Percentiles rank a stretch among this genome's conserved stretches.
phyloP scores from a whole-genome alignment of 2,888 invertebrate species.

The Parelbella ahira region DNA sequence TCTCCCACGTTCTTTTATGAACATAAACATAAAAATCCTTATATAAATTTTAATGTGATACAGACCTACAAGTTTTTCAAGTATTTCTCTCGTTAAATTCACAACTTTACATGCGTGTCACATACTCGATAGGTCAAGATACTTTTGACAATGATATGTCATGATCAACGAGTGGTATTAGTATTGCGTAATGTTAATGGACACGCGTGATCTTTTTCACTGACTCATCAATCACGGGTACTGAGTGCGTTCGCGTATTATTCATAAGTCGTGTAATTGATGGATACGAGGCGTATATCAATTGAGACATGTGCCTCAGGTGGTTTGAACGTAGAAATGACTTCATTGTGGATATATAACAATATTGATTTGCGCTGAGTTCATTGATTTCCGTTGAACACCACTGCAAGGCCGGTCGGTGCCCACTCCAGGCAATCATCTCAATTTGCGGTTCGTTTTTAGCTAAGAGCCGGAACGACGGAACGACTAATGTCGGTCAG shows the following conservation, averaged over 20 bases:
- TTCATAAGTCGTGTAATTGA: slow-evolving; percentile 1
- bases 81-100: too few relatives aligned
- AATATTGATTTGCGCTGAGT: background rate
- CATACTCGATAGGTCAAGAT: too few relatives aligned
- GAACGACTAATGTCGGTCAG: slow-evolving; percentile 13
- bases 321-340: slow-evolving; percentile 2
- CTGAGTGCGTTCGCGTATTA: slow-evolving; percentile 6
- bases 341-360: slow-evolving; percentile 1
- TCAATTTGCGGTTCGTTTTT: background rate
- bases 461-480: background rate
- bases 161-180: too few relatives aligned
- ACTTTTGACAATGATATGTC: too few relatives aligned
- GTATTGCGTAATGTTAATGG: too few relatives aligned
- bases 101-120: too few relatives aligned
- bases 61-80: too few relatives aligned
- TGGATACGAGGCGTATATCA: slow-evolving; percentile 5
- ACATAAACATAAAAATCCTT: too few relatives aligned
- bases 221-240: slow-evolving; percentile 5
- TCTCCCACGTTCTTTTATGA: too few relatives aligned
- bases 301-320: slow-evolving; percentile 6
- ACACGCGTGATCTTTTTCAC: background rate
- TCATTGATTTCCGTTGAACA: background rate
- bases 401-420: background rate
- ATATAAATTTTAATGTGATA: too few relatives aligned
- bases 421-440: slow-evolving; percentile 1